A percentile compares a stretch with the other conserved stretches of the same genome.
Evolutionary conservation across 2,797 vertebrate species (phyloP).

Genomic region (Nothura maculosa): DNA sequence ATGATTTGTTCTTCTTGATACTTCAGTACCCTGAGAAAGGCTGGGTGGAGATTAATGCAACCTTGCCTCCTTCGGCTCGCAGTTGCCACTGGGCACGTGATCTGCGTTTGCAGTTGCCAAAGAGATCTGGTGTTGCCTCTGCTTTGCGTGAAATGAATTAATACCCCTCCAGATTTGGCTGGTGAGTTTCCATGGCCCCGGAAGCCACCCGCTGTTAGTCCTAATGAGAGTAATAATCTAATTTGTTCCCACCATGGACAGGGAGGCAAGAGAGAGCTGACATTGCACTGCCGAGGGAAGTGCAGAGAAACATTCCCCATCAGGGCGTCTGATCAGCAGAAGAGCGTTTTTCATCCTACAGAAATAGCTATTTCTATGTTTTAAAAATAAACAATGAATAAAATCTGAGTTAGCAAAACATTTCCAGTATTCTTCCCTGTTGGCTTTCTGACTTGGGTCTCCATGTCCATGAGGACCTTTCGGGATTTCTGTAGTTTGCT

Average conservation of each 20-base stretch:
- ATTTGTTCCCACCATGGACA: background rate
- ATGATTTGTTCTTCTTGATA: slow-evolving; percentile 70
- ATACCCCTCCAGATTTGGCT: background rate
- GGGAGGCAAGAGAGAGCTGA: background rate
- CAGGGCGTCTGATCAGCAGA: background rate
- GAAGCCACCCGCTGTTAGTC: slow-evolving; percentile 10
- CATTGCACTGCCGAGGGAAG: background rate
- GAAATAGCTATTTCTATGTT: background rate
- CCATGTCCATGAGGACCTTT: background rate
- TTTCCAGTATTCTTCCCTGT: background rate
- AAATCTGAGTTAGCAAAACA: background rate
- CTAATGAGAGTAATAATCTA: background rate
- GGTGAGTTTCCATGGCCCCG: background rate
- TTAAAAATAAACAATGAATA: background rate
- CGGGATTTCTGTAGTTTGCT: background rate
- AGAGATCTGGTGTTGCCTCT: slow-evolving; percentile 35
- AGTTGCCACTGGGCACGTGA: slow-evolving; percentile 6
- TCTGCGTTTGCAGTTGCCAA: background rate
- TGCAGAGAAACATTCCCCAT: background rate
- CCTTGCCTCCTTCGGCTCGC: slow-evolving; percentile 47
- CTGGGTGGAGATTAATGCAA: slow-evolving; percentile 57
- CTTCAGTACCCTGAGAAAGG: slow-evolving; percentile 73
- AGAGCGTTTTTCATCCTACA: background rate
- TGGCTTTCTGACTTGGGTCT: background rate
- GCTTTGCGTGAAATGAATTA: slow-evolving; percentile 51